Evolutionary conservation across 2,797 vertebrate genomes (phyloP).

Genomic region (Acropternis orthonyx): DNA sequence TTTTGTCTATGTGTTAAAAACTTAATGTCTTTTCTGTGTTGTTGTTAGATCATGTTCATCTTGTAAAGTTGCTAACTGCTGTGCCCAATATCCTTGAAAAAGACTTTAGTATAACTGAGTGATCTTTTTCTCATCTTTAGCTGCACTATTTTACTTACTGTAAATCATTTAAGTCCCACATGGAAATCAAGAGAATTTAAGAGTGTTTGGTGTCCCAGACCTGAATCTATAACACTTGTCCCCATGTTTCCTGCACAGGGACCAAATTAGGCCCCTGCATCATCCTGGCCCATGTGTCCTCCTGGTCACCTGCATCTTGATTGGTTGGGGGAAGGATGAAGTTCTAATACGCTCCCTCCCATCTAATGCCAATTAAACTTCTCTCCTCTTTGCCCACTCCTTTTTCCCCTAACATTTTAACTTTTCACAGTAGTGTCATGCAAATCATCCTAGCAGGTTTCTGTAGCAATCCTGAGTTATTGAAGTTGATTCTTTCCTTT

Average conservation of each 20-base stretch:
- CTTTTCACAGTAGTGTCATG: not conserved
- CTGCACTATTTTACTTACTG: not conserved
- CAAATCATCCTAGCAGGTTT: not conserved
- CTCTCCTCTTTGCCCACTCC: not conserved
- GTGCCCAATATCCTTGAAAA: not conserved
- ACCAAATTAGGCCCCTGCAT: not conserved
- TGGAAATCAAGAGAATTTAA: not conserved
- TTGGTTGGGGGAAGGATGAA: not conserved
- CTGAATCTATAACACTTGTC: not conserved
- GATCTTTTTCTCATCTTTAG: not conserved
- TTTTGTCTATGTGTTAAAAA: not conserved
- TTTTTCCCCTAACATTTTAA: not conserved
- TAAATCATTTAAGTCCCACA: rapidly evolving
- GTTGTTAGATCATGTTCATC: not conserved
- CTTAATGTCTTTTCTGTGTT: not conserved
- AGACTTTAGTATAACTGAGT: not conserved
- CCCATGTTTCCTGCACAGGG: rapidly evolving
- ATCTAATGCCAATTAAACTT: not conserved
- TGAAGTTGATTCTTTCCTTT: not conserved
- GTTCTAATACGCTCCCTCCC: not conserved
- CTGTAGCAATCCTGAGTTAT: not conserved
- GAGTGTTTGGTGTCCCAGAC: not conserved
- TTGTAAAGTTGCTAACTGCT: not conserved
- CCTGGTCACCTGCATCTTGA: not conserved
- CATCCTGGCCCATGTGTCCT: rapidly evolving